Evolutionary conservation across 2,888 invertebrate species (phyloP), one percentile per base, ranked within the genome.

Genomic region (Chrysodeixis includens): DNA sequence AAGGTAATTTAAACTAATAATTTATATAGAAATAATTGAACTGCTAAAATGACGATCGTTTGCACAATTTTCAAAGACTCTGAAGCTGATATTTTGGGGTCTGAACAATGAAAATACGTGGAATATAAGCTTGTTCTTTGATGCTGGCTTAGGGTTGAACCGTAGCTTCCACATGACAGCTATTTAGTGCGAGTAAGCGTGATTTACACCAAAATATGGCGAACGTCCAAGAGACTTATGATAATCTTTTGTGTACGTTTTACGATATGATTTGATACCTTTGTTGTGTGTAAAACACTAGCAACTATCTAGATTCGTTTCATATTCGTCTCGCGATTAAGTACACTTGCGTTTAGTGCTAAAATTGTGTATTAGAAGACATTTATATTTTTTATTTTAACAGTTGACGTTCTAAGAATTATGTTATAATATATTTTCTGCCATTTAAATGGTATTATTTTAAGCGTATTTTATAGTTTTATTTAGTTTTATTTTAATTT

Each of bases 171-270:
- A 49, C 46, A 49, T 49, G 46, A 49, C 46, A 20, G 46, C 18
- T 49, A 10, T 49, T 49, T 49, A 18, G 20, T 4, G 16, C 10
- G 18, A 49, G 20, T 49, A 49, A 49, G 46, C 46, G 10, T 12
- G 20, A 49, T 49, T 18, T 49, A 49, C 10, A 49, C 46, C 20
- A 4, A 49, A 49, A 49, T 46, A 46, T 49, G 46, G 46, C 46
- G 20, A 9, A 8, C 46, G 20, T 18, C 46, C 46, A 49, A 49
- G 46, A 49, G 46, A 49, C 46, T 10, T 49, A 49, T 49, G 20
- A 49, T 49, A 49, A 49, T 49, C 46, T 49, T 49, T 49, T 49
- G 46, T 49, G 46, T 12, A 49, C 40, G 40, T 40, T 49, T 49
- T 18, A 49, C 46, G 18, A 49, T 20, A 49, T 49, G 18, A 40